Base-by-base conservation (phyloP, 2,888 invertebrate genomes). In the Orthosia cruda region DNA sequence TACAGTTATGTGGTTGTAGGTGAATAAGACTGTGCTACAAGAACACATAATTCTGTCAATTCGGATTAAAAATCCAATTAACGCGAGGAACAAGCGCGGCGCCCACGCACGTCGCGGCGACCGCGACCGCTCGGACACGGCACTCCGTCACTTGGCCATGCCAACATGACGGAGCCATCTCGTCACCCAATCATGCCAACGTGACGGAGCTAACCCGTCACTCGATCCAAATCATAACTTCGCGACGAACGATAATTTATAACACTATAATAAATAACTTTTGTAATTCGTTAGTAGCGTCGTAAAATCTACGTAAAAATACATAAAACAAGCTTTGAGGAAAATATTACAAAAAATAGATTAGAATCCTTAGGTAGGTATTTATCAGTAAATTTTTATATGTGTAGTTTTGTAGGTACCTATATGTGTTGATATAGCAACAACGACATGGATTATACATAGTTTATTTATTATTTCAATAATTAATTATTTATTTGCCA, bases 1-100 rank as follows among this genome's bases (percentile, higher is more conserved):
- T 71, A 84, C 76, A 84, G 76, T 74, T 74, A 80, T 72, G 57
- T 59, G 76, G 66, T 64, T 23, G 20, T 77, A 83, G 57, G 66
- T 71, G 61, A 76, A 71, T 75, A 66, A 73, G 71, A 78, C 71
- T 75, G 65, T 85, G 66, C 70, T 83, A 63, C 69, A 74, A 77
- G 74, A 77, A 77, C 65, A 81, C 83, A 83, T 82, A 82, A 83
- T 83, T 86, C 88, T 89, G 91, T 91, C 91, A 89, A 84, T 87
- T 86, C 80, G 88, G 88, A 91, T 91, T 91, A 90, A 91, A 90
- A 89, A 89, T 89, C 90, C 87, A 91, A 91, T 90, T 91, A 90
- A 88, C 88, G 87, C 55, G 61, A 55, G 77, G 84, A 81, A 86
- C 85, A 82, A 81, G 80, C 84, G 71, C 64, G 74, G 75, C 89